These are phyloP conservation scores for Neolamprologus devosi DNA, from an alignment of 2,113 vertebrate genomes.

Conservation along the genomic window DNA sequence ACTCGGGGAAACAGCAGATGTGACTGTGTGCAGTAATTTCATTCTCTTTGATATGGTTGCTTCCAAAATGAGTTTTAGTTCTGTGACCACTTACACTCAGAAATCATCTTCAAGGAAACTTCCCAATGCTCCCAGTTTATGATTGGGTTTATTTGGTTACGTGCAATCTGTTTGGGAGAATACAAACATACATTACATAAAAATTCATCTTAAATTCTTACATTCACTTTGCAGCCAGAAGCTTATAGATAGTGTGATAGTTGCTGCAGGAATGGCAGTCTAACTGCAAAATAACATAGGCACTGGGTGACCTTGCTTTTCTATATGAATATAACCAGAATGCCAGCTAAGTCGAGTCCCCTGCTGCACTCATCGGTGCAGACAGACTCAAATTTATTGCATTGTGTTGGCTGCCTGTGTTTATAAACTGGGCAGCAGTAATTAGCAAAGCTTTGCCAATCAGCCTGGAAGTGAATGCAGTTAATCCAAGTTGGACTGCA, in stretches of 20 bases:
- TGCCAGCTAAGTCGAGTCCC: not conserved
- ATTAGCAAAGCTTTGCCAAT: not conserved
- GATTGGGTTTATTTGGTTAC: not conserved
- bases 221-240: not conserved
- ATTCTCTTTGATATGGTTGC: not conserved
- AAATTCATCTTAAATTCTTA: not conserved
- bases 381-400: not conserved
- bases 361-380: not conserved
- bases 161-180: not conserved
- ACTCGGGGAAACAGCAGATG: not conserved
- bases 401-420: not conserved
- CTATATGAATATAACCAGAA: not conserved
- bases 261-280: not conserved
- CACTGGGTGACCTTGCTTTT: not conserved
- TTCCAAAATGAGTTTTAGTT: not conserved
- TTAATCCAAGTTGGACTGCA: not conserved
- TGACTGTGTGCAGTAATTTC: not conserved
- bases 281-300: not conserved
- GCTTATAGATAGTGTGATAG: not conserved
- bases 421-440: not conserved
- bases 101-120: not conserved
- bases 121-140: not conserved
- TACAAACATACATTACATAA: not conserved
- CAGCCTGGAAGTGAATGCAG: not conserved
- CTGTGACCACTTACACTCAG: not conserved